Base-by-base conservation (phyloP, 2,888 invertebrate species). In the Eurytoma californica region DNA sequence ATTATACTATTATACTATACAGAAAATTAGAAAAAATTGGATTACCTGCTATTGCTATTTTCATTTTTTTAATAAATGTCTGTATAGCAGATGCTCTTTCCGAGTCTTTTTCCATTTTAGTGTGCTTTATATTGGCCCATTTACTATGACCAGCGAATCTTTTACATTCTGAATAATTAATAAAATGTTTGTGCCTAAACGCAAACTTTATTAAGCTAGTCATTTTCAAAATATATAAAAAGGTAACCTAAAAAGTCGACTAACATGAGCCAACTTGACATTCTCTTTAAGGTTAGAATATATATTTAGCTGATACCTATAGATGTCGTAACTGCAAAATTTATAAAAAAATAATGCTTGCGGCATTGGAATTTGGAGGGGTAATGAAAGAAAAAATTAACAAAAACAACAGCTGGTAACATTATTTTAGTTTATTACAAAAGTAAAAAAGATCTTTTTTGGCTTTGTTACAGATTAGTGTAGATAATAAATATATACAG, bases 51-150 rank as follows among this genome's bases (percentile, higher is more conserved):
- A 94, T 91, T 0, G 94, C 94, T 4, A 93, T 84, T 83, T 91
- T 92, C 81, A 95, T 93, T 86, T 92, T 91, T 39, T 91, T 88
- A 0, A 91, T 81, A 4, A 93, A 86, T 85, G 90, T 92, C 0
- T 87, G 86, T 82, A 93, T 93, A 3, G 92, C 75, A 3, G 82
- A 53, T 0, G 92, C 85, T 85, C 91, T 92, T 85, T 93, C 90
- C 0, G 87, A 88, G 90, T 96, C 95, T 84, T 94, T 94, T 12
- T 91, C 90, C 0, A 91, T 93, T 90, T 96, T 96, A 3, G 91
- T 92, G 84, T 95, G 95, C 81, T 91, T 92, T 49, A 95, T 95
- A 87, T 96, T 96, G 39, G 93, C 92, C 95, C 95, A 95, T 90
- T 95, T 95, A 66, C 94, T 94, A 87, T 95, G 95, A 0, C 95